Percentiles rank a stretch among this genome's conserved stretches.
These are phyloP conservation scores for Scopus umbretta DNA, from an alignment of 2,113 vertebrate species.

Conservation along the genomic window DNA sequence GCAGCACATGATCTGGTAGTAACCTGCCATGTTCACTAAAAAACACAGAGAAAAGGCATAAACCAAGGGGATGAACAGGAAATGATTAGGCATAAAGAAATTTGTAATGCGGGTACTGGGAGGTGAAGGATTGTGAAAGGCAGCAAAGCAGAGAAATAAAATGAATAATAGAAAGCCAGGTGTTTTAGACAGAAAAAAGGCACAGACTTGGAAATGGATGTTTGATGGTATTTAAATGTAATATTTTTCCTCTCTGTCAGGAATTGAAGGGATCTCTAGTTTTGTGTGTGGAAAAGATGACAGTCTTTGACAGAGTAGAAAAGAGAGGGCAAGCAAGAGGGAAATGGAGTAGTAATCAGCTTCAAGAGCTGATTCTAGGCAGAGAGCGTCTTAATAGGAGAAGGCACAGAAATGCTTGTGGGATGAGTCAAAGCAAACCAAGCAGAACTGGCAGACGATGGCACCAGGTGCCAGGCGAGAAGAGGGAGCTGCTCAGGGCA, in stretches of 20 bases:
- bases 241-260: background rate
- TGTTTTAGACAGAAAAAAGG: background rate
- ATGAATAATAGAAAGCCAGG: background rate
- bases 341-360: background rate
- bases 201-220: background rate
- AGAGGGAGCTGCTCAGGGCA: background rate
- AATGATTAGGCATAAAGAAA: background rate
- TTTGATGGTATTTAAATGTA: background rate
- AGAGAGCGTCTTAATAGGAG: background rate
- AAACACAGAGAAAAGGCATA: background rate
- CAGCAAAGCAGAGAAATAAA: constrained; percentile 17
- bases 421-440: background rate
- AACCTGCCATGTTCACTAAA: background rate
- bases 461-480: background rate
- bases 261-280: background rate
- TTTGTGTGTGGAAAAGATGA: background rate
- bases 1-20: background rate
- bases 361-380: background rate
- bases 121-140: background rate
- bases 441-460: background rate
- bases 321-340: background rate
- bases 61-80: background rate
- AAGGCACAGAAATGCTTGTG: background rate
- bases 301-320: background rate
- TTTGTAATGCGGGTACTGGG: background rate